Evolutionary conservation across 2,113 vertebrate species (phyloP), one percentile per base, ranked within the genome.

Genomic region (Aegotheles bennettii): DNA sequence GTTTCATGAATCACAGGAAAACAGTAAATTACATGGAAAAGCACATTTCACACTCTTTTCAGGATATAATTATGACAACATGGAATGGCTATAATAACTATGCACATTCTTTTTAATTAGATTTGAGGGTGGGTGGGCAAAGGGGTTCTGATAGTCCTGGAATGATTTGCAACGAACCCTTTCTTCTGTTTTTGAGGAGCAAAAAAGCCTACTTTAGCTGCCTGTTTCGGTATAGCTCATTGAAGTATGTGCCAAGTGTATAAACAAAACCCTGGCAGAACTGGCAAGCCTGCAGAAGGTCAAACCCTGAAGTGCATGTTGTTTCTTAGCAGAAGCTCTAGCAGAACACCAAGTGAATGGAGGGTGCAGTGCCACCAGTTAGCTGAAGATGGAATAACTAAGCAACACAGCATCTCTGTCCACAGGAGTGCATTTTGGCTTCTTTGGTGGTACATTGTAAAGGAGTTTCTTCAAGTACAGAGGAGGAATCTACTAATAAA

Each of bases 281-380:
- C 73, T 89, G 92, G 80, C 90, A 92, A 91, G 24, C 65, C 24
- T 36, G 84, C 48, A 85, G 92, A 79, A 94, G 85, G 84, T 23
- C 79, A 82, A 15, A 82, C 92, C 94, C 96, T 95, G 90, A 68
- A 88, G 88, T 33, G 21, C 8, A 3, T 67, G 93, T 56, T 97
- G 94, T 97, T 97, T 97, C 90, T 64, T 18, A 95, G 91, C 89
- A 80, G 63, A 81, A 84, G 71, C 82, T 94, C 87, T 84, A 92
- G 84, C 83, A 65, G 76, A 93, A 80, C 50, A 76, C 81, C 43
- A 88, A 50, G 54, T 67, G 69, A 51, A 80, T 50, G 59, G 65
- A 59, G 56, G 10, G 31, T 90, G 93, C 86, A 78, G 82, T 94
- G 90, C 78, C 86, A 83, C 73, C 92, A 92, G 64, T 6, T 9